phyloP scores from a whole-genome alignment of 1,140 invertebrate species.

The Lethocerus indicus region DNA sequence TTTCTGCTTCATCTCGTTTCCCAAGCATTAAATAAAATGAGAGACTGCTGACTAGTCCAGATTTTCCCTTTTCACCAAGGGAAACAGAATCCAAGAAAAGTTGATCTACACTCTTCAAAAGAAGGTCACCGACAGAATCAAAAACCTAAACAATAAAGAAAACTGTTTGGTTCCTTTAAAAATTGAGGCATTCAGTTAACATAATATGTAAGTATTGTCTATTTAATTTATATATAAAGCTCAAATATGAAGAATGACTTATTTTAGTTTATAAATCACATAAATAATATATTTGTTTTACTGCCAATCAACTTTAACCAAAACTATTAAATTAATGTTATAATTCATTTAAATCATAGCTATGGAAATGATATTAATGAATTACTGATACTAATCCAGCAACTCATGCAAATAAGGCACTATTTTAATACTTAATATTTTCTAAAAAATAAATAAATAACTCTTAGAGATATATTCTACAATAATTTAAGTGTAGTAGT shows the following conservation, averaged over 20 bases:
- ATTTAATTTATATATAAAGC: background rate
- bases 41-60: constrained; percentile 3
- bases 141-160: constrained; percentile 15
- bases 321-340: no score
- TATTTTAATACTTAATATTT: no score
- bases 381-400: no score
- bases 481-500: no score
- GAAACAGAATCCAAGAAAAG: constrained; percentile 12
- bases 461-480: no score
- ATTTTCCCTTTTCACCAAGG: constrained; percentile 12
- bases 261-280: background rate
- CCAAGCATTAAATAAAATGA: constrained; percentile 14
- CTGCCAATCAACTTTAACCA: no score
- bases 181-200: no score
- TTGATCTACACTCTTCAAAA: constrained; percentile 9
- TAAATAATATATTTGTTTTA: constrained; percentile 22
- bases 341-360: no score
- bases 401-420: no score
- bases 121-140: constrained; percentile 10
- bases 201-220: background rate
- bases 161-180: no score
- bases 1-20: constrained; percentile 12
- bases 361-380: no score
- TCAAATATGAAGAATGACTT: background rate
- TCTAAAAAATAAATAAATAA: no score